Evolutionary conservation across 2,797 vertebrate genomes (phyloP).

Genomic region (Schizopygopsis pylzovi): DNA sequence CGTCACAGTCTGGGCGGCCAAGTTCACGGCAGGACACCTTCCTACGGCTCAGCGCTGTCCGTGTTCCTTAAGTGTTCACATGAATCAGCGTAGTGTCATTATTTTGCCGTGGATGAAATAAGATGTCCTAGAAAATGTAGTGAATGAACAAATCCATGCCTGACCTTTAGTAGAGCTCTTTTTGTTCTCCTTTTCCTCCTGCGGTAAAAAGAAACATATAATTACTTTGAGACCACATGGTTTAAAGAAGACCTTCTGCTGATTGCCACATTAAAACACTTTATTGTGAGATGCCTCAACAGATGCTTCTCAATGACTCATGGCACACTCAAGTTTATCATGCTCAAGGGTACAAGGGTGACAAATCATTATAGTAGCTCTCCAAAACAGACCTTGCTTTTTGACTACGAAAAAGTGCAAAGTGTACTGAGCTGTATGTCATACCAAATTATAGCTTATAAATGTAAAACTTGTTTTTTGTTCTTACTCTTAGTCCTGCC

Average conservation of each 20-base stretch:
- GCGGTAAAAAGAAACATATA: background rate
- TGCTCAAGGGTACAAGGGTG: background rate
- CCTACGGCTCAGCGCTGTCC: slow-evolving; percentile 82
- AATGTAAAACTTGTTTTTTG: background rate
- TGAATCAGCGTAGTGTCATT: background rate
- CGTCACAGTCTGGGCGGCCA: slow-evolving; percentile 87
- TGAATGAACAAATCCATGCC: background rate
- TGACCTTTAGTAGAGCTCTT: slow-evolving; percentile 77
- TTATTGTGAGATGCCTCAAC: background rate
- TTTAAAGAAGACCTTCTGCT: background rate
- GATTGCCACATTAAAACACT: slow-evolving; percentile 1
- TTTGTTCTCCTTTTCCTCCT: slow-evolving; percentile 75
- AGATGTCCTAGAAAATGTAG: background rate
- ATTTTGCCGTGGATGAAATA: slow-evolving; percentile 6
- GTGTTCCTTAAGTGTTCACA: slow-evolving; percentile 63
- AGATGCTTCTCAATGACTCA: slow-evolving; percentile 10
- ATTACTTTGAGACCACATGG: background rate
- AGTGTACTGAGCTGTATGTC: background rate
- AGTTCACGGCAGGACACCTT: slow-evolving; percentile 93
- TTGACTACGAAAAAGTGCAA: background rate
- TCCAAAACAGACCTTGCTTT: background rate
- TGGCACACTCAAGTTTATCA: background rate
- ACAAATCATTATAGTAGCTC: background rate
- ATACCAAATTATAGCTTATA: background rate
- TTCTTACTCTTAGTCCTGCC: slow-evolving; percentile 74